Evolutionary conservation across 2,797 vertebrate genomes (phyloP).

Genomic region (Rousettus madagascariensis): DNA sequence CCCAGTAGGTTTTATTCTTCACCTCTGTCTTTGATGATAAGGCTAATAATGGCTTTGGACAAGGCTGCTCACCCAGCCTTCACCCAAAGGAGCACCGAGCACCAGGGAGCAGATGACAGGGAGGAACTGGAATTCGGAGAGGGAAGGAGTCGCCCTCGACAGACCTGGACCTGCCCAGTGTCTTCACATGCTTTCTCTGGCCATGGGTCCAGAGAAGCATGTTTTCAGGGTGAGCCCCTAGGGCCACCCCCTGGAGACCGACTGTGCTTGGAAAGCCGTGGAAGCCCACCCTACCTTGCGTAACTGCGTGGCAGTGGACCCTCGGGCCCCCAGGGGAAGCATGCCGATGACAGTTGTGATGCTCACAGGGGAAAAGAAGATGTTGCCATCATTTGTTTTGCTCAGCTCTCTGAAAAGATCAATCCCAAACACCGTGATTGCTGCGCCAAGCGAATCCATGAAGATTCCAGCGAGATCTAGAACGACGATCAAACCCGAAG

Average conservation of each 20-base stretch:
- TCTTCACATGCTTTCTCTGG: background rate
- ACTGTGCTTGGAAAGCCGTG: background rate
- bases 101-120: background rate
- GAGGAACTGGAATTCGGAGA: background rate
- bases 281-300: slow-evolving; percentile 73
- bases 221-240: background rate
- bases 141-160: background rate
- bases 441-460: slow-evolving; percentile 72
- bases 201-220: background rate
- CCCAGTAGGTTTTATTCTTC: background rate
- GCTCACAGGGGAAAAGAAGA: slow-evolving; percentile 82
- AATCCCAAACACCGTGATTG: slow-evolving; percentile 79
- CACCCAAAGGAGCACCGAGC: background rate
- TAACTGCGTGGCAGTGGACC: slow-evolving; percentile 77
- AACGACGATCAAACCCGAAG: background rate
- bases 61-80: background rate
- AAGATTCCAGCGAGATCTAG: background rate
- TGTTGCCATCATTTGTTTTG: slow-evolving; percentile 71
- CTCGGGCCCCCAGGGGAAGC: slow-evolving; percentile 73
- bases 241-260: background rate
- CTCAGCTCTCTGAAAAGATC: slow-evolving; percentile 82
- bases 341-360: slow-evolving; percentile 81
- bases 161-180: background rate
- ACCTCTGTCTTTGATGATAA: background rate
- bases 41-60: background rate